Percentiles rank a stretch among this genome's conserved stretches.
Conservation (phyloP, 1,140 invertebrate species). For the Papilio dardanus region DNA sequence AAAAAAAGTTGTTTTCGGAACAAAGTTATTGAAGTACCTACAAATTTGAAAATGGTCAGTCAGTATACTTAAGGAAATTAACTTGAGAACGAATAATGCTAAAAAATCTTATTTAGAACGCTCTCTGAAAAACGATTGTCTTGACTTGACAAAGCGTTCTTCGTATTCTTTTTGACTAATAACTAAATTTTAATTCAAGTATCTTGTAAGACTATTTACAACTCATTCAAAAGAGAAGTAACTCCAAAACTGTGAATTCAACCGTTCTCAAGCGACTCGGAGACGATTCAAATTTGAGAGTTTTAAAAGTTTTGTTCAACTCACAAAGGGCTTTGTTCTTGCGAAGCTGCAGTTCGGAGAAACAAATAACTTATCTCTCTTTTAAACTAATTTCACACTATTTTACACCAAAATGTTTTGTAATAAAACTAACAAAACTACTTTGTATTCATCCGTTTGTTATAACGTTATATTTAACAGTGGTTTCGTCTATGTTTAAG, state of each 20-base stretch:
- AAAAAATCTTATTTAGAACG: too few species aligned
- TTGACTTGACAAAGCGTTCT: too few species aligned
- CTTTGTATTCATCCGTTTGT: too few species aligned
- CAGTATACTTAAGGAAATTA: too few species aligned
- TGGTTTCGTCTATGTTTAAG: too few species aligned
- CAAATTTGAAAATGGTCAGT: too few species aligned
- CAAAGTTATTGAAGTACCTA: too few species aligned
- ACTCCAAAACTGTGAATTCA: background rate
- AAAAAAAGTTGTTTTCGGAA: background rate
- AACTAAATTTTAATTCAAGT: too few species aligned
- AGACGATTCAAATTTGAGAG: conserved; percentile 2
- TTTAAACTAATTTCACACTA: background rate
- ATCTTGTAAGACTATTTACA: background rate
- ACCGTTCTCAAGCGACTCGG: background rate
- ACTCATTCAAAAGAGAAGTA: background rate
- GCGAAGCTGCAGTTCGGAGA: background rate
- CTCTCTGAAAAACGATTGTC: too few species aligned
- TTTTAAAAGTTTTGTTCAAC: conserved; percentile 1
- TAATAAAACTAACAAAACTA: background rate
- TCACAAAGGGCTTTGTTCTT: conserved; percentile 7
- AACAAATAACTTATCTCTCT: background rate
- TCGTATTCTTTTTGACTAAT: too few species aligned
- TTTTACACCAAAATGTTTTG: background rate
- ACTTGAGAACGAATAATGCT: too few species aligned
- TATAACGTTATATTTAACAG: too few species aligned